Conservation (phyloP, 53 echinoderm and acorn worm species). For the Echinarachnius parma region DNA sequence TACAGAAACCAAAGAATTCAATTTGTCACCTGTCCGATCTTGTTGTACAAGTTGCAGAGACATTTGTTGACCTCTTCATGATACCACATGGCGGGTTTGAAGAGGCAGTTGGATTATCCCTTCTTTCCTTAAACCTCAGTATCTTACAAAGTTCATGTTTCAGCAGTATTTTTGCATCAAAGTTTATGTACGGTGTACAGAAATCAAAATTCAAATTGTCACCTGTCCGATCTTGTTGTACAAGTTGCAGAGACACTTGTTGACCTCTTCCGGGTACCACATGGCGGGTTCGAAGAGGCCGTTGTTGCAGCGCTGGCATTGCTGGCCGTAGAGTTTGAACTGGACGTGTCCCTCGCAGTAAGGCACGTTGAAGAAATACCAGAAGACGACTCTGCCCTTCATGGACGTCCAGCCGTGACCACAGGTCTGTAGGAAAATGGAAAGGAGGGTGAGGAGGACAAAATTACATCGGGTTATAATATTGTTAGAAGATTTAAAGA, state of each 20-base stretch:
- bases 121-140: too few relatives aligned
- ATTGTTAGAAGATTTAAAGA: too few relatives aligned
- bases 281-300: constrained; percentile 93
- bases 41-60: constrained; percentile 95
- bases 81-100: constrained; percentile 98
- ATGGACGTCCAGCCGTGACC: constrained; percentile 99
- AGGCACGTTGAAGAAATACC: constrained; percentile 75
- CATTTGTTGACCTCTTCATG: constrained; percentile 98
- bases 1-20: too few relatives aligned
- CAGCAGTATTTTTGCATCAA: too few relatives aligned
- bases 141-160: too few relatives aligned
- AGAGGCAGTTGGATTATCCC: constrained; percentile 87
- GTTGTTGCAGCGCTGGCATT: constrained; percentile 91
- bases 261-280: constrained; percentile 99
- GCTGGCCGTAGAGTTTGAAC: constrained; percentile 98
- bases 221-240: constrained; percentile 99
- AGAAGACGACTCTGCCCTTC: constrained; percentile 97
- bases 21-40: constrained; percentile 97
- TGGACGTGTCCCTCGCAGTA: constrained; percentile 88
- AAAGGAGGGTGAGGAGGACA: too few relatives aligned
- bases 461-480: too few relatives aligned
- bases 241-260: constrained; percentile 93
- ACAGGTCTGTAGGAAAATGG: constrained; percentile 62
- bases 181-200: too few relatives aligned
- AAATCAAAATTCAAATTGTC: too few relatives aligned